Percentiles rank a stretch among this genome's conserved stretches.
phyloP scores from a whole-genome alignment of 2,888 invertebrate genomes.

The Heliconius charithonia region DNA sequence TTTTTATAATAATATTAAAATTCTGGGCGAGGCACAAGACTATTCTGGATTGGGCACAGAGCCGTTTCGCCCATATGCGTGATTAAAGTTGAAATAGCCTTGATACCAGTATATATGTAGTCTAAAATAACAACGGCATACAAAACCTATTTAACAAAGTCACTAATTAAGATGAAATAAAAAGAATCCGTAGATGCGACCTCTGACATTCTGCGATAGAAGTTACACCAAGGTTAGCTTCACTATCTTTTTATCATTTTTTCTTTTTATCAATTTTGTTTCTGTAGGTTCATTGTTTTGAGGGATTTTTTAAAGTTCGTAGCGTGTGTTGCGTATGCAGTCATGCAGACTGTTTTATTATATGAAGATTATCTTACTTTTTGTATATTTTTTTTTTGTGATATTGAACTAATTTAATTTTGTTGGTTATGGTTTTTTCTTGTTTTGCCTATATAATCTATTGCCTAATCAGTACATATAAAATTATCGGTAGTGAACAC shows the following conservation, averaged over 20 bases:
- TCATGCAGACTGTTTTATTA: too few relatives aligned
- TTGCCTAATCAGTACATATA: too few relatives aligned
- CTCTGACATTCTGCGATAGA: conserved; percentile 30
- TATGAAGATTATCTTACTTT: too few relatives aligned
- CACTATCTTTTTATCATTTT: conserved; percentile 7
- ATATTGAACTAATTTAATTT: too few relatives aligned
- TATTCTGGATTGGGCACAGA: too few relatives aligned
- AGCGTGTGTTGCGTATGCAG: too few relatives aligned
- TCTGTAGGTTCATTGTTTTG: not conserved
- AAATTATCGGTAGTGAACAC: too few relatives aligned
- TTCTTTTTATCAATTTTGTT: conserved; percentile 20
- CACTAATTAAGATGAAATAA: conserved; percentile 35
- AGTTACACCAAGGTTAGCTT: conserved; percentile 35
- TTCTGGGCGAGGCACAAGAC: too few relatives aligned
- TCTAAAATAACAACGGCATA: conserved; percentile 4
- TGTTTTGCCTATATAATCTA: too few relatives aligned
- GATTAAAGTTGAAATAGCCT: not conserved
- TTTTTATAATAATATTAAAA: too few relatives aligned
- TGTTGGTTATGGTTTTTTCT: too few relatives aligned
- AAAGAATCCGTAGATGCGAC: conserved; percentile 35
- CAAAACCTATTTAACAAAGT: conserved; percentile 28
- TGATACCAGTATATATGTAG: not conserved
- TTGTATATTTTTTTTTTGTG: too few relatives aligned
- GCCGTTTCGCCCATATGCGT: not conserved
- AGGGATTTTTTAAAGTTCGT: not conserved